Evolutionary conservation across 2,888 invertebrate genomes (phyloP).

Genomic region (Diarsia dahlii): DNA sequence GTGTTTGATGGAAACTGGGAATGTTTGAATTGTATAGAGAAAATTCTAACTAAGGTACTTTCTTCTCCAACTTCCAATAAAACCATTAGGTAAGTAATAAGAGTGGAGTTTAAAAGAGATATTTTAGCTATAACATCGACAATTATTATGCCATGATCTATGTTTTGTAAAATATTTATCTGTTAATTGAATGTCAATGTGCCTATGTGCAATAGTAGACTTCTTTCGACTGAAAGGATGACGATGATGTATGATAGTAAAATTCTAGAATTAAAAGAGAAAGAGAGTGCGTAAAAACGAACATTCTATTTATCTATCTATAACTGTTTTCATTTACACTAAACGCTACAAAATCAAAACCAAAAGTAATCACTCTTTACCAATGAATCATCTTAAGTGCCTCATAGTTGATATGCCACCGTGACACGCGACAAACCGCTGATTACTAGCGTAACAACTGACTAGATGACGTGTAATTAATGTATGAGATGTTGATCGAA

Average conservation of each 20-base stretch:
- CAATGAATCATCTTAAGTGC: constrained; percentile 21
- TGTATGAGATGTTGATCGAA: constrained; percentile 53
- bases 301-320: background rate
- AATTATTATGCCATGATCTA: too few relatives aligned
- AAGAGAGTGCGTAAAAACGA: background rate
- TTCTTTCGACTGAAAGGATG: too few relatives aligned
- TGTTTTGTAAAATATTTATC: too few relatives aligned
- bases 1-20: background rate
- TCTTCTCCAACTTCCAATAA: too few relatives aligned
- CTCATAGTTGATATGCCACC: constrained; percentile 42
- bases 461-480: constrained; percentile 61
- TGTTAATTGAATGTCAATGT: too few relatives aligned
- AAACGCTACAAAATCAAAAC: background rate
- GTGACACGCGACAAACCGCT: constrained; percentile 61
- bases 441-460: constrained; percentile 59
- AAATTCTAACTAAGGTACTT: background rate
- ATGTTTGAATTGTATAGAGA: background rate
- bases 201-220: too few relatives aligned
- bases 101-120: too few relatives aligned
- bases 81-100: too few relatives aligned
- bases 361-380: constrained; percentile 1
- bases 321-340: background rate
- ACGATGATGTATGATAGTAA: too few relatives aligned
- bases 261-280: too few relatives aligned
- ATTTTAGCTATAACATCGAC: too few relatives aligned